These are phyloP conservation scores for Elysia chlorotica DNA, from an alignment of 1,140 invertebrate species.

Conservation along the genomic window DNA sequence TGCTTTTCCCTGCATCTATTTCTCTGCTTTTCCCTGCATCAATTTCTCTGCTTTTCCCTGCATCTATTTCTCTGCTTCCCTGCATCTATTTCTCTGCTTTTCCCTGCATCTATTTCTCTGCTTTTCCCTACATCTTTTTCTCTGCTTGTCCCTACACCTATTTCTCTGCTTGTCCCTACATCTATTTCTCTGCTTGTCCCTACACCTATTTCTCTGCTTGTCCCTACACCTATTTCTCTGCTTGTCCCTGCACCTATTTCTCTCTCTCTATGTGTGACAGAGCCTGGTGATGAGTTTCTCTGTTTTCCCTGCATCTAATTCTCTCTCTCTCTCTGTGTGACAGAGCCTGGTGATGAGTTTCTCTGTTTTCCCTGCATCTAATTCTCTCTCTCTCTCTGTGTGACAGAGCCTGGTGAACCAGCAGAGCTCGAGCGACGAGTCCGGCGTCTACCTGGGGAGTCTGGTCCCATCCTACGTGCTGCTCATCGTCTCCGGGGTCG, in stretches of 20 bases:
- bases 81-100: too few species aligned
- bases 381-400: background rate
- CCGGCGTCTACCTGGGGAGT: slow-evolving; percentile 3
- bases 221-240: background rate
- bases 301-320: background rate
- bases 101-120: too few species aligned
- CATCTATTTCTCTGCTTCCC: too few species aligned
- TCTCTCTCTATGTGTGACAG: background rate
- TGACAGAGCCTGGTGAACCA: slow-evolving; percentile 17
- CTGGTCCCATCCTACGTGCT: slow-evolving; percentile 4
- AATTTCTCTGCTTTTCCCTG: too few species aligned
- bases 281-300: background rate
- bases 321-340: background rate
- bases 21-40: too few species aligned
- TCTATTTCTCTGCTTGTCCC: too few species aligned
- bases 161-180: too few species aligned
- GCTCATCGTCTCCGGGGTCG: background rate
- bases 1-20: too few species aligned
- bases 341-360: slow-evolving; percentile 3
- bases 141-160: too few species aligned
- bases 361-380: background rate
- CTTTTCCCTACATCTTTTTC: too few species aligned
- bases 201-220: too few species aligned
- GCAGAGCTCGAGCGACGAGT: background rate
- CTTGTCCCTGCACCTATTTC: background rate